phyloP scores from a whole-genome alignment of 2,113 vertebrate species.

The Paramisgurnus dabryanus region DNA sequence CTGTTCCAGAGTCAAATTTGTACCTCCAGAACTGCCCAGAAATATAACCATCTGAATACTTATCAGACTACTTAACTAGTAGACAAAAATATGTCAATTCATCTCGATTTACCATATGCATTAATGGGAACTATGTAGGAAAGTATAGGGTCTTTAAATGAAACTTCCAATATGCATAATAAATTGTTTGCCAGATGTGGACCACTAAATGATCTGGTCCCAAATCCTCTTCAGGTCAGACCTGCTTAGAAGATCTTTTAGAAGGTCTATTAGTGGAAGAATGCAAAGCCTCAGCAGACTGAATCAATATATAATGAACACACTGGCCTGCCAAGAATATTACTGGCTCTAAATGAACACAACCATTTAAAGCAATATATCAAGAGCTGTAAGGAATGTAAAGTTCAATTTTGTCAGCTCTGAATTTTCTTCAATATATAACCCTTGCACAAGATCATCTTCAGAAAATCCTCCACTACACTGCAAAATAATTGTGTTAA shows the following conservation, averaged over 20 bases:
- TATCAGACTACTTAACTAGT: not conserved
- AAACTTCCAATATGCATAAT: not conserved
- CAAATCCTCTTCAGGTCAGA: slow-evolving; percentile 14
- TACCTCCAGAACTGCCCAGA: too few species aligned
- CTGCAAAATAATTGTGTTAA: too few species aligned
- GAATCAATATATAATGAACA: slow-evolving; percentile 20
- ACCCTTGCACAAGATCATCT: too few species aligned
- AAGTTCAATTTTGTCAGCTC: not conserved
- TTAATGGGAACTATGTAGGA: not conserved
- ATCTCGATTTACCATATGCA: not conserved
- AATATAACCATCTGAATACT: not conserved
- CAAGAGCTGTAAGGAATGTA: not conserved
- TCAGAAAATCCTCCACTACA: too few species aligned
- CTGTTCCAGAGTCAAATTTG: not conserved
- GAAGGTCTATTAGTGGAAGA: slow-evolving; percentile 27
- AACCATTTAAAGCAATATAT: slow-evolving; percentile 4
- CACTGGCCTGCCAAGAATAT: slow-evolving; percentile 18
- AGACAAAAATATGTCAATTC: not conserved
- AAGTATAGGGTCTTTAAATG: not conserved
- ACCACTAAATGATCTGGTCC: not conserved
- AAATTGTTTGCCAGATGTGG: slow-evolving; percentile 4
- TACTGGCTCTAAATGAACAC: slow-evolving; percentile 7
- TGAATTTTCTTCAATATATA: not conserved
- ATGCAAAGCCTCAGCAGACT: slow-evolving; percentile 23
- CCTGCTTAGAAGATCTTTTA: not conserved